Evolutionary conservation across 1,140 invertebrate genomes (phyloP), one percentile per base, ranked within the genome.

Genomic region (Diachasmimorpha longicaudata): DNA sequence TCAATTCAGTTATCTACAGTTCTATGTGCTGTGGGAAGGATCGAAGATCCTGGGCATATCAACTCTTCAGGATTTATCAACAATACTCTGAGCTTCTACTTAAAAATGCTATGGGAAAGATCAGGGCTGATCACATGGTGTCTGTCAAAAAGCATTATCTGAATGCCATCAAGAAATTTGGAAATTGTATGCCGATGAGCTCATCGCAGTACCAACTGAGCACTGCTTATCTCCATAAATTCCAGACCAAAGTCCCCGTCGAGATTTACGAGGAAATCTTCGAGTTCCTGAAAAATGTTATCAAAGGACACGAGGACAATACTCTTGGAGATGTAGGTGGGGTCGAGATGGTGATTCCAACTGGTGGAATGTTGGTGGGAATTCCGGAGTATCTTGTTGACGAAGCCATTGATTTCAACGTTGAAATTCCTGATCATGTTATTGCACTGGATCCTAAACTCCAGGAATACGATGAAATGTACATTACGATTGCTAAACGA

Each of bases 21-120:
- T 91, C 92, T 0, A 87, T 95, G 77, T 92, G 91, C 72, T 91
- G 90, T 72, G 88, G 87, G 19, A 89, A 90, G 23, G 92, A 94
- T 77, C 91, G 91, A 79, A 89, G 90, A 6, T 90, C 90, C 0
- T 93, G 91, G 87, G 90, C 91, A 0, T 91, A 92, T 79, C 92
- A 94, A 42, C 83, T 94, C n/a, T 94, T 93, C 76, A 91, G 91
- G 78, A 90, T 94, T 31, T 95, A 94, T 79, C 93, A 94, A 77
- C 91, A 93, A 76, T 95, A 93, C 85, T 90, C 92, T 0, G 93
- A 95, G 72, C 87, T 85, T 46, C 80, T 93, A 0, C 81, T 95
- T 1, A 83, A 91, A 58, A 86, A 86, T 0, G 92, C 92, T 0
- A 90, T 94, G 78, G 82, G 86, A 0, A 91, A 92, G 78, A 89